These are phyloP conservation scores for Megaceryle alcyon DNA, from an alignment of 2,797 vertebrate species.

Conservation along the genomic window DNA sequence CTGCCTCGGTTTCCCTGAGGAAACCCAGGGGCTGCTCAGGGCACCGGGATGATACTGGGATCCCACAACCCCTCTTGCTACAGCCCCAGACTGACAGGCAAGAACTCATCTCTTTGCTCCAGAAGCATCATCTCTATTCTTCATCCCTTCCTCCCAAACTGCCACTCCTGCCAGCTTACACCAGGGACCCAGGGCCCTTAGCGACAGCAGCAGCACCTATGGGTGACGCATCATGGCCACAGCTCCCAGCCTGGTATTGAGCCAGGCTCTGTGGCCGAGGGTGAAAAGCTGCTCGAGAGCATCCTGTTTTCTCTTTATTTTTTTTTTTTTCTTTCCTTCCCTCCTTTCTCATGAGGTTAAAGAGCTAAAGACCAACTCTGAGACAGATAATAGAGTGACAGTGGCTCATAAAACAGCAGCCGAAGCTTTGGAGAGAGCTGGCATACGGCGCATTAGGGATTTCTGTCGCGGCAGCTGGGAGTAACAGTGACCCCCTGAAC, in stretches of 20 bases:
- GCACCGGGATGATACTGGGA: accelerated
- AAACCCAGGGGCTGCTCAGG: not conserved
- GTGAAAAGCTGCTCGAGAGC: constrained; percentile 13
- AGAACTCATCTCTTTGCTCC: not conserved
- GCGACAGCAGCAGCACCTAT: accelerated
- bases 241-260: not conserved
- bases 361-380: constrained; percentile 76
- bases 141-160: not conserved
- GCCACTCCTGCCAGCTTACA: not conserved
- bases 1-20: constrained; percentile 23
- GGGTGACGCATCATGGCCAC: accelerated
- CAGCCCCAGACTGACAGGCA: accelerated
- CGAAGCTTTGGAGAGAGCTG: constrained; percentile 1
- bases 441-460: constrained; percentile 43
- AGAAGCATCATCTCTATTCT: not conserved
- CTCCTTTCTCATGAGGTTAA: constrained; percentile 71
- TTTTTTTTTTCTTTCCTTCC: not conserved
- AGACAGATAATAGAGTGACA: constrained; percentile 78
- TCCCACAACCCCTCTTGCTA: accelerated
- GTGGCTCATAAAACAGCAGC: constrained; percentile 75
- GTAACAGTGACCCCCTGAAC: constrained; percentile 75
- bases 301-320: not conserved
- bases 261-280: not conserved
- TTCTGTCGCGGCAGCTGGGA: constrained; percentile 63
- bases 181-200: not conserved